Evolutionary conservation across 1,140 invertebrate genomes (phyloP).

Genomic region (Onthophagus taurus): DNA sequence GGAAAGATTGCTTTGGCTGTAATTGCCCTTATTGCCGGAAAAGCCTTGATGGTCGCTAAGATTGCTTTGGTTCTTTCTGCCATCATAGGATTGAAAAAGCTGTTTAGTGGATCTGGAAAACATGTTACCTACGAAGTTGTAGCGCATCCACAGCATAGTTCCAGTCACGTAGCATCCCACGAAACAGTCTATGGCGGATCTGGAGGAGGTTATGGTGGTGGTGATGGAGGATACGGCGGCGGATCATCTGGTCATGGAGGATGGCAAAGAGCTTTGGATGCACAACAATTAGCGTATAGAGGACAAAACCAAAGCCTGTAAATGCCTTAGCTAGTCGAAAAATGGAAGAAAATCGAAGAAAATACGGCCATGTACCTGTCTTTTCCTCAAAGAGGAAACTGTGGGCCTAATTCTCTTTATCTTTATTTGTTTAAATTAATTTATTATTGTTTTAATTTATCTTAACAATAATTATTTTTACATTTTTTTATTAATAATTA

Average conservation of each 20-base stretch:
- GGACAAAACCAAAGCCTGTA: slow-evolving; percentile 44
- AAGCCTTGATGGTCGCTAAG: slow-evolving; percentile 73
- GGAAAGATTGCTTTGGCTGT: slow-evolving; percentile 65
- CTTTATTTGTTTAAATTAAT: too few species aligned
- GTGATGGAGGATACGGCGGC: slow-evolving; percentile 43
- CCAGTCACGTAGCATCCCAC: slow-evolving; percentile 54
- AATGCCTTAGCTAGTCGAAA: too few species aligned
- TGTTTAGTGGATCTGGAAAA: slow-evolving; percentile 58
- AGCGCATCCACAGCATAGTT: slow-evolving; percentile 66
- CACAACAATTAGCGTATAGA: slow-evolving; percentile 64
- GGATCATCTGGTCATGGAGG: slow-evolving; percentile 51
- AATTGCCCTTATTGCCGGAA: slow-evolving; percentile 74
- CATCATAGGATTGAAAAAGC: slow-evolving; percentile 73
- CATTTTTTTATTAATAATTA: too few species aligned
- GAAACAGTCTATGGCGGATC: slow-evolving; percentile 48
- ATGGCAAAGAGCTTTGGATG: slow-evolving; percentile 62
- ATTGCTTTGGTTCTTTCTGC: slow-evolving; percentile 71
- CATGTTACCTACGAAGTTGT: slow-evolving; percentile 79
- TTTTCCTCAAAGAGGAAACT: too few species aligned
- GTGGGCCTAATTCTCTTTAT: too few species aligned
- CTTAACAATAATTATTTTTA: too few species aligned
- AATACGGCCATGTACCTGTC: slow-evolving; percentile 35
- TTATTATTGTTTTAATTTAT: background rate
- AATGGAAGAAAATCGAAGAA: too few species aligned
- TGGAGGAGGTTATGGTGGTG: slow-evolving; percentile 44